Evolutionary conservation across 37 sponge, comb jelly and placozoan species (phyloP), one percentile per base, ranked within the genome.

Genomic region (Corticium candelabrum): DNA sequence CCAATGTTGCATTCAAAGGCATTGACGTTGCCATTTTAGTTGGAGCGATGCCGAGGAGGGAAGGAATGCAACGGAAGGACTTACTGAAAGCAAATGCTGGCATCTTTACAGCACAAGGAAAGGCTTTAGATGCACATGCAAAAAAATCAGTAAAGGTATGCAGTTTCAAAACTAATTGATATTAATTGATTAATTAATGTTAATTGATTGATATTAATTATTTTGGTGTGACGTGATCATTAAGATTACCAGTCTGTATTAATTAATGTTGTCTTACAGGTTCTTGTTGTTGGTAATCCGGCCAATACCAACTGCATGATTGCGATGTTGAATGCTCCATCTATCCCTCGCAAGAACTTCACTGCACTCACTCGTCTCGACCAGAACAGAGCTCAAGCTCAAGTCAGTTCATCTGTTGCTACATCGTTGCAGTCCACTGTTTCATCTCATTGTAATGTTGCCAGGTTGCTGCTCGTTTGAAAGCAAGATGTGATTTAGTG

Each of bases 51-150:
- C 99, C 99, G 2, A 84, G 96, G 41, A 79, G 71, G 68, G 92
- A 94, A 69, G 98, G 99, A 2, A 98, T 98, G 99, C 84, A 86
- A 86, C 78, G 99, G 38, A 89, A 87, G 41, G 99, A 98, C 86
- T 82, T 98, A 40, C 85, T 98, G 40, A 89, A 89, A 43, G 89
- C 86, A 72, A 98, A 98, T 73, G 93, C 89, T 0, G 84, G 81
- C 71, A 98, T 98, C 67, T 98, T 98, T 85, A 85, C 85, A 75
- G 80, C 82, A 1, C 93, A 91, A 39, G 99, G 99, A 0, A 86
- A 83, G 69, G 90, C 93, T 40, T 78, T 98, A 31, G 82, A 94
- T 50, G 40, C 78, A 41, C 72, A 79, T 75, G 99, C 96, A 37
- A 98, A 98, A 82, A 98, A 94, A 73, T 82, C 88, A 56, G 96